Percentiles rank a stretch among this genome's conserved stretches.
Evolutionary conservation across 2,113 vertebrate species (phyloP).

Genomic region (Neomonachus schauinslandi): DNA sequence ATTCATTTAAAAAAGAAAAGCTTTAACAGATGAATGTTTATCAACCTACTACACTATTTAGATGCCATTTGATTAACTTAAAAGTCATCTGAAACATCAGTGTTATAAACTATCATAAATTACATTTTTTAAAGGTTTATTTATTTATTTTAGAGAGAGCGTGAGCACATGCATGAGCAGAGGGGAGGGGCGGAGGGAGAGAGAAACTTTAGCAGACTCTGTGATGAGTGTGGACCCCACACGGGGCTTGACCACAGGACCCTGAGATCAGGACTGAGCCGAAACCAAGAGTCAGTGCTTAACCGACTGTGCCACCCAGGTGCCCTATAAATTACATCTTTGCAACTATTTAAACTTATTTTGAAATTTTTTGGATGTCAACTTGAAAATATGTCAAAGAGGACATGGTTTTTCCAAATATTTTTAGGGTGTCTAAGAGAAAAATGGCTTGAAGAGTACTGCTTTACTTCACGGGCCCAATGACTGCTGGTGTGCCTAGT

Average conservation of each 20-base stretch:
- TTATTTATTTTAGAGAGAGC: neutral
- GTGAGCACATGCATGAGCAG: neutral
- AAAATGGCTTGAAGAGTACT: neutral
- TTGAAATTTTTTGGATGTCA: neutral
- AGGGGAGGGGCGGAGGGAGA: neutral
- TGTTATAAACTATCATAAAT: conserved; percentile 12
- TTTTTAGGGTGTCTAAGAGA: neutral
- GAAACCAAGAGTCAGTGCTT: neutral
- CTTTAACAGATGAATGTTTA: neutral
- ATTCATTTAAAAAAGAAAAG: neutral
- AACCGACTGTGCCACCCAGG: neutral
- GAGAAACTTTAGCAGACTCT: neutral
- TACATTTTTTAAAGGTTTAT: neutral
- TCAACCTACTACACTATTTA: neutral
- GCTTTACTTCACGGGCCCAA: neutral
- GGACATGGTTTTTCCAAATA: neutral
- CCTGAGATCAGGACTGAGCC: neutral
- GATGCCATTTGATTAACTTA: neutral
- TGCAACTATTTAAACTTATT: neutral
- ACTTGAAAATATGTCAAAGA: neutral
- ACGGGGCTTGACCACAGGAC: neutral
- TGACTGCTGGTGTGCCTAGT: too few relatives aligned
- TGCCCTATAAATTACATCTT: neutral
- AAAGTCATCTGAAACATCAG: neutral
- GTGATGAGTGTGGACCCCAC: neutral